phyloP scores from a whole-genome alignment of 2,113 vertebrate genomes.

The Stigmatopora nigra region DNA sequence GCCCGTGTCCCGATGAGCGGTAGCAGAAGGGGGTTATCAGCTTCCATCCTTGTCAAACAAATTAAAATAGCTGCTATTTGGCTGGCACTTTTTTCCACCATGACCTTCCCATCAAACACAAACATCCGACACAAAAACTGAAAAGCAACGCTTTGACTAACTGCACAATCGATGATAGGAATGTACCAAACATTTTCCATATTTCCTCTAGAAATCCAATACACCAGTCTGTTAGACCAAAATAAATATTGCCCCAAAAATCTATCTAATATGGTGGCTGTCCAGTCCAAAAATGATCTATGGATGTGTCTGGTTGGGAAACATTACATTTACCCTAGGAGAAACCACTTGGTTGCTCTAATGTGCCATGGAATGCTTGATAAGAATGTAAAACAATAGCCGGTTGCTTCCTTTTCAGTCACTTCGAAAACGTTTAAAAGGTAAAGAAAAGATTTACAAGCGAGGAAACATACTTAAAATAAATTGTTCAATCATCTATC shows the following conservation, averaged over 20 bases:
- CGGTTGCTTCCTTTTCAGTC: not conserved
- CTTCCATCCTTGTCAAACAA: constrained; percentile 56
- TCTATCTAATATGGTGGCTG: too few relatives aligned
- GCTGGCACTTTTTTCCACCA: constrained; percentile 41
- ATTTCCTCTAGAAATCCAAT: not conserved
- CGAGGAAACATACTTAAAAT: not conserved
- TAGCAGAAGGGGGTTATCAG: constrained; percentile 53
- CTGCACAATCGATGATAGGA: not conserved
- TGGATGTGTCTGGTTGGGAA: not conserved
- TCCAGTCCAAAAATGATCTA: not conserved
- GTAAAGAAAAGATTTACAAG: not conserved
- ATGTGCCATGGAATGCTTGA: not conserved
- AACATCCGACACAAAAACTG: constrained; percentile 5
- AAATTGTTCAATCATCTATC: not conserved
- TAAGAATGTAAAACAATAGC: not conserved
- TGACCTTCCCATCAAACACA: constrained; percentile 45
- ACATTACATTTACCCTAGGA: too few relatives aligned
- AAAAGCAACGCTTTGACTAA: constrained; percentile 1
- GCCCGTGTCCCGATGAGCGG: not conserved
- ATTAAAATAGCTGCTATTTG: constrained; percentile 63
- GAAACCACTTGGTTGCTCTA: too few relatives aligned
- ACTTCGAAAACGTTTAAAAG: not conserved
- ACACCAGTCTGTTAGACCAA: not conserved
- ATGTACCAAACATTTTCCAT: not conserved
- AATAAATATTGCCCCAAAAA: not conserved